Percentiles rank a stretch among this genome's conserved stretches.
These are phyloP conservation scores for Pelosia muscerda DNA, from an alignment of 2,888 invertebrate genomes.

Conservation along the genomic window DNA sequence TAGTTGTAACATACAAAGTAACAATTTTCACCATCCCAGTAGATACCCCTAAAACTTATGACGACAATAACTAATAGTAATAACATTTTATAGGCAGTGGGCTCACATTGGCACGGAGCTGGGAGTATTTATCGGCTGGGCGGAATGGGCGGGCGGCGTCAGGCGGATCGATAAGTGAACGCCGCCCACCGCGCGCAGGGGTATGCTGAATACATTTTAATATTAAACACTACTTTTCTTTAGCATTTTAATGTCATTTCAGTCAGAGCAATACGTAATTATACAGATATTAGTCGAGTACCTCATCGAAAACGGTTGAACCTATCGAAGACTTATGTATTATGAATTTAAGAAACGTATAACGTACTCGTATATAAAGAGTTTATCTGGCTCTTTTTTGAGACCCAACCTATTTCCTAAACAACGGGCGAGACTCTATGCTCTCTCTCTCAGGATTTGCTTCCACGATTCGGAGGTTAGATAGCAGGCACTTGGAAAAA, in stretches of 20 bases:
- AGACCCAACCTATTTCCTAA: too few species aligned
- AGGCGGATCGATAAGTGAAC: conserved; percentile 70
- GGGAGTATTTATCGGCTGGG: conserved; percentile 68
- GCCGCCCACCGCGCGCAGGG: conserved; percentile 54
- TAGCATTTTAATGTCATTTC: conserved; percentile 18
- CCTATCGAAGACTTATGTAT: too few species aligned
- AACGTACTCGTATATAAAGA: too few species aligned
- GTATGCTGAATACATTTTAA: conserved; percentile 50
- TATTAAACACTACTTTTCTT: conserved; percentile 32
- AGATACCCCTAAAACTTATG: conserved; percentile 66
- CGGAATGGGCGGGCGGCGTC: conserved; percentile 71
- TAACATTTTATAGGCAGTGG: conserved; percentile 78
- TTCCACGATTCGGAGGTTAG: too few species aligned
- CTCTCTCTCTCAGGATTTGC: too few species aligned
- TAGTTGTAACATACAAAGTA: conserved; percentile 43
- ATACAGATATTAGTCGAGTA: neutral
- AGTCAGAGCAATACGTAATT: neutral
- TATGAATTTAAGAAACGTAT: too few species aligned
- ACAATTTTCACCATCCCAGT: conserved; percentile 47
- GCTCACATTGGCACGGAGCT: conserved; percentile 65
- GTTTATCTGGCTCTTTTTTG: too few species aligned
- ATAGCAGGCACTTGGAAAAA: too few species aligned
- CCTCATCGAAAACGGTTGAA: neutral
- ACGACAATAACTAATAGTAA: conserved; percentile 75
- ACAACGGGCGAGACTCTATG: too few species aligned